phyloP scores from a whole-genome alignment of 2,113 vertebrate species.

The Tragulus kanchil region DNA sequence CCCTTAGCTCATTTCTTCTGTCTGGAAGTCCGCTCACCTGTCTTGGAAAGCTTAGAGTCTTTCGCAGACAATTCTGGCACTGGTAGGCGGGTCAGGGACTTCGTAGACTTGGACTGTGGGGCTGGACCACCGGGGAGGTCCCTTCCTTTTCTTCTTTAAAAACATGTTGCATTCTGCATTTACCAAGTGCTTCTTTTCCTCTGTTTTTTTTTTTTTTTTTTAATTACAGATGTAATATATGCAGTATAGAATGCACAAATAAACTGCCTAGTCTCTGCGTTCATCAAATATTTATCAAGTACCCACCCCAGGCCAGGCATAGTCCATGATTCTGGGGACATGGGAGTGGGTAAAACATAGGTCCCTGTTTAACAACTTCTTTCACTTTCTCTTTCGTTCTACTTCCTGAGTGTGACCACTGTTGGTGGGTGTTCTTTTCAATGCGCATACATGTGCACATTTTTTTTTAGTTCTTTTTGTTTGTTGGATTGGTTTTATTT shows the following conservation, averaged over 20 bases:
- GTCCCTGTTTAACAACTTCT: neutral
- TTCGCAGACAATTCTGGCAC: slow-evolving; percentile 85
- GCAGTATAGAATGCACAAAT: no score
- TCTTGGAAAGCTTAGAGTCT: slow-evolving; percentile 71
- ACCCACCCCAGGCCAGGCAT: fast-evolving
- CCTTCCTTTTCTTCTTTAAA: neutral
- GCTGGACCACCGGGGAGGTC: no score
- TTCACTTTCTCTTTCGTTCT: neutral
- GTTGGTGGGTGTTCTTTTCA: neutral
- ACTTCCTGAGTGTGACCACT: neutral
- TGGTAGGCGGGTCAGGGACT: slow-evolving; percentile 73
- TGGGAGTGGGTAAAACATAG: neutral
- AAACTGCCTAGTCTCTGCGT: neutral
- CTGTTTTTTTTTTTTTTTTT: neutral
- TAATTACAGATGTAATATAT: neutral
- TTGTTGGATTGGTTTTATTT: neutral
- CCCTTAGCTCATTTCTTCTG: fast-evolving
- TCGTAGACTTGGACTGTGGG: slow-evolving; percentile 80
- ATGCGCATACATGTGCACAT: fast-evolving
- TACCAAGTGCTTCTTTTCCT: neutral
- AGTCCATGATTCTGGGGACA: neutral
- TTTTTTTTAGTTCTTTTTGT: neutral
- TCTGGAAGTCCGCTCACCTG: slow-evolving; percentile 85
- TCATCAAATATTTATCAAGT: neutral
- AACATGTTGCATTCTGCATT: neutral